Percentiles rank a stretch among this genome's conserved stretches.
phyloP scores from a whole-genome alignment of 2,888 invertebrate species.

The Chirona hameri region DNA sequence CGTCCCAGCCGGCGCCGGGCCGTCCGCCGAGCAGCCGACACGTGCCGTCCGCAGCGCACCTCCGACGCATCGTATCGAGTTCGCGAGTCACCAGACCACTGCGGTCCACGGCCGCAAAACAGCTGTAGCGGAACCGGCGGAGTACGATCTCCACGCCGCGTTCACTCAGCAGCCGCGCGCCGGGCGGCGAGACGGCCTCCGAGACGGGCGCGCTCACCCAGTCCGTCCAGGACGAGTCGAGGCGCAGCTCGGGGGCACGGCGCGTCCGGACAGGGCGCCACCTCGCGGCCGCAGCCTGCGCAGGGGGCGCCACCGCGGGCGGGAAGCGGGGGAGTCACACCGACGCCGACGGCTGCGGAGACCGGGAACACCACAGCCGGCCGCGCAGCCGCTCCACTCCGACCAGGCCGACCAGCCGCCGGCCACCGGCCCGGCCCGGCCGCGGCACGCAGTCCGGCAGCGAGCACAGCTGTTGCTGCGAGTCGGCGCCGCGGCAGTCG shows the following conservation, averaged over 20 bases:
- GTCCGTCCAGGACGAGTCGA: not conserved
- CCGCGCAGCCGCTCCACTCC: slow-evolving; percentile 37
- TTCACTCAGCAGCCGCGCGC: not conserved
- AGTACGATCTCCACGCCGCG: not conserved
- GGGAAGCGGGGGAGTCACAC: slow-evolving; percentile 30
- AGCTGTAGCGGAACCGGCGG: not conserved
- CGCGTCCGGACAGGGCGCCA: slow-evolving; percentile 33
- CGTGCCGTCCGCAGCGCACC: not conserved
- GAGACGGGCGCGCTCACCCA: not conserved
- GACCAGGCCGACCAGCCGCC: slow-evolving; percentile 36
- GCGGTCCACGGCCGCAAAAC: not conserved
- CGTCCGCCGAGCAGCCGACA: not conserved
- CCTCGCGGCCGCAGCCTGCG: slow-evolving; percentile 33
- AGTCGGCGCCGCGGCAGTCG: slow-evolving; percentile 67
- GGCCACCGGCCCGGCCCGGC: not conserved
- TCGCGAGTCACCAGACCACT: not conserved
- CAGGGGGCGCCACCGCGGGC: slow-evolving; percentile 31
- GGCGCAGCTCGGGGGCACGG: not conserved
- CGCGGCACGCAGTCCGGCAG: not conserved
- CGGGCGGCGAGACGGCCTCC: not conserved
- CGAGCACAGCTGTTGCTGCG: too few relatives aligned
- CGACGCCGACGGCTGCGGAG: slow-evolving; percentile 35
- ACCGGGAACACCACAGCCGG: slow-evolving; percentile 35
- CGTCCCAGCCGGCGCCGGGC: slow-evolving; percentile 5
- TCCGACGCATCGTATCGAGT: not conserved